Base-by-base conservation (phyloP, 2,888 invertebrate species). In the Malachius bipustulatus region DNA sequence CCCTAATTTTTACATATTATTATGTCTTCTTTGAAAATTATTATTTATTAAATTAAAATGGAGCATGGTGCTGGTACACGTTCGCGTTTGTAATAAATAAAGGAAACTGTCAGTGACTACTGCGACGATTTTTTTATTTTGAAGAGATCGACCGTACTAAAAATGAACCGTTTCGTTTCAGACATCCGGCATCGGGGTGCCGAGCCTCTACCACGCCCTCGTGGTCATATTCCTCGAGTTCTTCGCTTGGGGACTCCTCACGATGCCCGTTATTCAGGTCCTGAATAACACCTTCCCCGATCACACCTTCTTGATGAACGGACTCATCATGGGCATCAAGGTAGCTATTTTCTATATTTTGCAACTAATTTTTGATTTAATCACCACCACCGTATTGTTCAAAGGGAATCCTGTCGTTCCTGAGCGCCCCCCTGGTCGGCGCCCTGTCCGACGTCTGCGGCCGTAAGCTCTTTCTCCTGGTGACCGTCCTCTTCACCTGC, bases 181-280 rank as follows among this genome's bases (percentile, higher is more conserved):
- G 80, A 77, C 76, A 52, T 79, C 80, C 52, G 89, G 89, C 50
- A 82, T 91, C 59, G 91, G 91, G 47, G 83, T 85, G 63, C 93
- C 98, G 45, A 91, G 90, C 60, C 84, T 99, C 44, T 93, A 91
- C 67, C 98, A 99, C 77, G 98, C 98, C 43, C 70, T 98, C 62
- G 84, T 98, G 60, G 93, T 98, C 57, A 98, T 99, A 67, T 98
- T 99, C 71, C 71, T 98, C 66, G 98, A 99, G 70, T 99, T 97
- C 69, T 99, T 98, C 69, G 93, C 97, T 48, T 98, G 98, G 97
- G 98, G 98, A 35, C 74, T 98, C 48, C 75, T 98, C 46, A 98
- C 97, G 45, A 90, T 94, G 76, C 97, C 98, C 39, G 87, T 97
- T 57, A 98, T 98, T 60, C 69, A 74, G 47, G 82, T 82, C 62